Percentiles rank a stretch among this genome's conserved stretches.
Conservation (phyloP, 2,113 vertebrate genomes). For the Elephantulus edwardii region DNA sequence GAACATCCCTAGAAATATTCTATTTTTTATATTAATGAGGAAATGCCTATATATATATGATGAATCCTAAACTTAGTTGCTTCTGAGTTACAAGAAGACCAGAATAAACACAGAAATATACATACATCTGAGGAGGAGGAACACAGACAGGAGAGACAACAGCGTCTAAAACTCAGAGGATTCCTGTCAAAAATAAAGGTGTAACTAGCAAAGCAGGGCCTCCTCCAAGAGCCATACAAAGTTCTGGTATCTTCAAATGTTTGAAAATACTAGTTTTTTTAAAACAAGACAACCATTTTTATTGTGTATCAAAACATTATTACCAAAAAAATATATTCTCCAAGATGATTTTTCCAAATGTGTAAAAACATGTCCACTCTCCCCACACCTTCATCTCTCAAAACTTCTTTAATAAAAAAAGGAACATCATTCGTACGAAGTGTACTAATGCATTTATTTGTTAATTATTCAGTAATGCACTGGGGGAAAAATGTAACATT, state of each 20-base stretch:
- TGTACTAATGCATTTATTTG: too few species aligned
- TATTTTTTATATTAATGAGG: not conserved
- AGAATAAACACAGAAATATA: not conserved
- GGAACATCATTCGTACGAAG: too few species aligned
- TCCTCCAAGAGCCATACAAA: not conserved
- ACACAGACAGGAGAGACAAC: not conserved
- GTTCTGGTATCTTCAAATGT: not conserved
- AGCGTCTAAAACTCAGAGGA: not conserved
- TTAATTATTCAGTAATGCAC: too few species aligned
- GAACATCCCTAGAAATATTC: not conserved
- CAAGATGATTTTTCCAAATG: not conserved
- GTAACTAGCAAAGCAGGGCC: not conserved
- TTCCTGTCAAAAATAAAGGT: not conserved
- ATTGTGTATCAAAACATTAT: not conserved
- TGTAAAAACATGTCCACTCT: not conserved
- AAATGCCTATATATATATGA: not conserved
- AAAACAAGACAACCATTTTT: not conserved
- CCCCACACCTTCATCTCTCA: accelerated
- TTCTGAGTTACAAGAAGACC: not conserved
- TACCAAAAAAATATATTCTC: constrained; percentile 11
- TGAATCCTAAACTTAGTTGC: not conserved
- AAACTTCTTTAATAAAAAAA: too few species aligned
- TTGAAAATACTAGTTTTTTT: not conserved
- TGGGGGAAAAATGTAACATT: too few species aligned
- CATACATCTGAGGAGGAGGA: not conserved